phyloP scores from a whole-genome alignment of 1,140 invertebrate genomes.

The Leptopilina clavipes region DNA sequence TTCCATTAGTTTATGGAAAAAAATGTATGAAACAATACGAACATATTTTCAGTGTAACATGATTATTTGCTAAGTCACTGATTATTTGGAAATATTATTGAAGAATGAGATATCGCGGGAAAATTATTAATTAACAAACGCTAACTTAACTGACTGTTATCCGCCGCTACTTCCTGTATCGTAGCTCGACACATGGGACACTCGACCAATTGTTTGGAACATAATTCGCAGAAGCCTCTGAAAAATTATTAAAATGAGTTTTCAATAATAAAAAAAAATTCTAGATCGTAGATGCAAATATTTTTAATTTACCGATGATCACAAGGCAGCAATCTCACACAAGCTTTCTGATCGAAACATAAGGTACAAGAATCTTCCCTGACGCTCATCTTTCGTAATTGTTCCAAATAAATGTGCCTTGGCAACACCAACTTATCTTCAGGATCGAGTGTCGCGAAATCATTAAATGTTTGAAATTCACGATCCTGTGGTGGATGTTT shows the following conservation, averaged over 20 bases:
- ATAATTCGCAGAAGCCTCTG: conserved; percentile 90
- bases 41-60: conserved; percentile 43
- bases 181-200: conserved; percentile 91
- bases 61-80: conserved; percentile 44
- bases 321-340: conserved; percentile 86
- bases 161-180: conserved; percentile 68
- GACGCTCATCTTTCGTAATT: conserved; percentile 84
- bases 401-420: conserved; percentile 84
- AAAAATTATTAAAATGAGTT: conserved; percentile 60
- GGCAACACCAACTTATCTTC: conserved; percentile 83
- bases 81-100: conserved; percentile 53
- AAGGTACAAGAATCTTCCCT: conserved; percentile 91
- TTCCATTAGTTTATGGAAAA: neutral
- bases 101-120: conserved; percentile 47
- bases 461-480: conserved; percentile 85
- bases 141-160: conserved; percentile 58
- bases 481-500: conserved; percentile 83
- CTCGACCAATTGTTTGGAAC: conserved; percentile 84
- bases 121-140: conserved; percentile 48
- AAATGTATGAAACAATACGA: conserved; percentile 55
- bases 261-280: too few relatives aligned
- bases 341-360: conserved; percentile 88
- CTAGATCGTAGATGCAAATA: too few relatives aligned
- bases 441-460: conserved; percentile 81
- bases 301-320: conserved; percentile 80